A percentile compares a stretch with the other conserved stretches of the same genome.
Evolutionary conservation across 2,888 invertebrate species (phyloP).

Genomic region (Steinernema scapterisci): DNA sequence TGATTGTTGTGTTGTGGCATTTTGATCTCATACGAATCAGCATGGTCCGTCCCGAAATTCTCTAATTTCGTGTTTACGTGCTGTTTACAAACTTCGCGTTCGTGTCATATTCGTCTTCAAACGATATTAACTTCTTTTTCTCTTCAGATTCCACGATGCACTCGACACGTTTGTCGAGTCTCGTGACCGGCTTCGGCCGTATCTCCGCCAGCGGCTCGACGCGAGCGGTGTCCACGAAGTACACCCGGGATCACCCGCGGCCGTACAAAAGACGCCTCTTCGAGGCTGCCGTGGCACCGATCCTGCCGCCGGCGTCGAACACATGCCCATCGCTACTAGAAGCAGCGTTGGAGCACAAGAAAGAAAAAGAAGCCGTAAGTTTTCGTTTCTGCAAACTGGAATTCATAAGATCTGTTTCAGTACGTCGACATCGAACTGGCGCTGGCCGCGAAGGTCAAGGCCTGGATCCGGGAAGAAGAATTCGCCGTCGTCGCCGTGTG

Average conservation of each 20-base stretch:
- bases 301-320: conserved; percentile 42
- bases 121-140: too few species aligned
- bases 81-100: too few species aligned
- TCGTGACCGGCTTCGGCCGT: too few species aligned
- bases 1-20: too few species aligned
- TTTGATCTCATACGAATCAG: too few species aligned
- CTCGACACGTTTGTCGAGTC: too few species aligned
- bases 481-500: conserved; percentile 62
- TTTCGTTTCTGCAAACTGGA: not conserved
- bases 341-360: conserved; percentile 30
- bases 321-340: conserved; percentile 39
- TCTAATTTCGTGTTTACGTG: too few species aligned
- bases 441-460: conserved; percentile 53
- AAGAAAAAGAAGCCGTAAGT: too few species aligned
- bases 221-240: conserved; percentile 60
- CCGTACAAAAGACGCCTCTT: conserved; percentile 56
- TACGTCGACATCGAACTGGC: conserved; percentile 61
- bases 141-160: too few species aligned
- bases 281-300: conserved; percentile 56
- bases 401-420: conserved; percentile 36
- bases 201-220: not conserved
- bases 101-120: too few species aligned
- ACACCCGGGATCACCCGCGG: conserved; percentile 58
- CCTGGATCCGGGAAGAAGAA: conserved; percentile 56
- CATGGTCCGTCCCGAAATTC: too few species aligned